Base-by-base conservation (phyloP, 2,113 vertebrate species). In the Crotalus horridus region DNA sequence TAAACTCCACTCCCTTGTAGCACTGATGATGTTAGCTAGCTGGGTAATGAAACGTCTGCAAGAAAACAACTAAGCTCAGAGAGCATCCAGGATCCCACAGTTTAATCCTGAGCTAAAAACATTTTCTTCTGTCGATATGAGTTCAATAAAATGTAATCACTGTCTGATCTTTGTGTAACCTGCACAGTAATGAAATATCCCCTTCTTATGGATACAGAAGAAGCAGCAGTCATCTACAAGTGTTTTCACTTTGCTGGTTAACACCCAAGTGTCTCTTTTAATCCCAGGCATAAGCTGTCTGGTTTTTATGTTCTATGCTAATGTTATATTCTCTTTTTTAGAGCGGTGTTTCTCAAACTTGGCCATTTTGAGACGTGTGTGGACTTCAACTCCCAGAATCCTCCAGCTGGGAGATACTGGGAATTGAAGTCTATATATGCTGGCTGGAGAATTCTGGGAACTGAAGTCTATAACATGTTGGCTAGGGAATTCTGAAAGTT, bases 221-320 rank as follows among this genome's bases (percentile, higher is more conserved):
- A 20, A 21, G 13, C 46, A 53, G 13, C 21, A 26, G 55, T 4
- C 29, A 43, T 43, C 21, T 54, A 55, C 1, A 4, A 8, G n/a
- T 8, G 9, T 46, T 56, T 85, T 89, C 13, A 58, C 26, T 54
- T 89, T 74, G 81, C 88, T 89, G 88, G 54, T 85, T 53, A 89
- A 89, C 92, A 89, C 54, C 88, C 29, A 89, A 93, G 53, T 86
- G 74, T 90, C 46, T 85, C 74, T 54, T 61, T 61, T 51, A 53
- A 59, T 21, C 21, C 29, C 56, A 6, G 86, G 87, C 89, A 39
- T 20, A 29, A 26, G 20, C 1, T 17, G 48, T n/a, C 54, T 53
- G 43, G 21, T 33, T 46, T 21, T 20, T 61, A 81, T 54, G 43
- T 86, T 17, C 29, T 59, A 61, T 86, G 74, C 46, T 43, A n/a